Evolutionary conservation across 2,113 vertebrate species (phyloP).

Genomic region (Lethenteron camtschaticum): DNA sequence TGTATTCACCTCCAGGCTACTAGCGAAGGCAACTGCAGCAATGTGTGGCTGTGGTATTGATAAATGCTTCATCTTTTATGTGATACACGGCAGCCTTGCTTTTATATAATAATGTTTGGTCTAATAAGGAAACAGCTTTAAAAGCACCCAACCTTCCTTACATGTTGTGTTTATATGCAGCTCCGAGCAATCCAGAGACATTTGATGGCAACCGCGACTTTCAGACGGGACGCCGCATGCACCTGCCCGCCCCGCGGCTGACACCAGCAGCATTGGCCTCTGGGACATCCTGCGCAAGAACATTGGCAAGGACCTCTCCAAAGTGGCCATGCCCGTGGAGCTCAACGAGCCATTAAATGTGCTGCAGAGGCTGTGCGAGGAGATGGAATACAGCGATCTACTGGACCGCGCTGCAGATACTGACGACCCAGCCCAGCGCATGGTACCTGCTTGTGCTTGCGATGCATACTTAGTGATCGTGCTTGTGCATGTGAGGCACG

Average conservation of each 20-base stretch:
- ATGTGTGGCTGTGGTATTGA: slow-evolving; percentile 6
- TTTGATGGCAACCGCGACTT: slow-evolving; percentile 7
- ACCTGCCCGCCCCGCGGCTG: slow-evolving; percentile 48
- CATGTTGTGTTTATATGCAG: not conserved
- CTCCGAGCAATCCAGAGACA: not conserved
- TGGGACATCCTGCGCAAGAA: slow-evolving; percentile 95
- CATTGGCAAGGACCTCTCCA: slow-evolving; percentile 90
- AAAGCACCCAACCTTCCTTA: not conserved
- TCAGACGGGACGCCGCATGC: slow-evolving; percentile 18
- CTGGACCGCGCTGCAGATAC: slow-evolving; percentile 46
- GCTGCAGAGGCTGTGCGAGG: slow-evolving; percentile 76
- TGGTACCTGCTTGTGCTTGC: slow-evolving; percentile 30
- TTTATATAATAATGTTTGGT: not conserved
- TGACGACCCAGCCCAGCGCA: slow-evolving; percentile 40
- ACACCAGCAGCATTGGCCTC: slow-evolving; percentile 58
- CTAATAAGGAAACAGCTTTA: not conserved
- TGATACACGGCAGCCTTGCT: slow-evolving; percentile 5
- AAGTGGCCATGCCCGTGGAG: slow-evolving; percentile 86
- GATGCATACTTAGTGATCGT: too few relatives aligned
- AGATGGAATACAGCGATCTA: slow-evolving; percentile 86
- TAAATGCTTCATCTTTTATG: slow-evolving; percentile 5
- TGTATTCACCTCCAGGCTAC: too few relatives aligned
- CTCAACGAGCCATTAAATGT: slow-evolving; percentile 85
- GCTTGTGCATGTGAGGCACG: too few relatives aligned
- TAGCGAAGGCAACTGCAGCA: not conserved